Percentiles rank a stretch among this genome's conserved stretches.
Evolutionary conservation across 1,140 invertebrate genomes (phyloP).

Genomic region (Pseudomyrmex concolor): DNA sequence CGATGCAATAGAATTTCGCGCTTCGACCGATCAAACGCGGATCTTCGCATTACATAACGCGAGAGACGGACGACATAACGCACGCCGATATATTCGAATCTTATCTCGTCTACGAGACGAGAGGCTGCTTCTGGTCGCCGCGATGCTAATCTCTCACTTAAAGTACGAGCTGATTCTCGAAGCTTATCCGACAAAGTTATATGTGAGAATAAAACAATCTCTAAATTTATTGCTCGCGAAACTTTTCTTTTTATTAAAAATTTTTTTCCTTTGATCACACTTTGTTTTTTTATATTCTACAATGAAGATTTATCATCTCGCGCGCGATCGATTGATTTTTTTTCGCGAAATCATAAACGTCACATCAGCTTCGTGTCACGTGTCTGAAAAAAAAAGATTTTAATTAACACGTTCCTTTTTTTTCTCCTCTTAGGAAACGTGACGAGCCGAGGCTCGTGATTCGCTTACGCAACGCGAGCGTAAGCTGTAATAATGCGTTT

Average conservation of each 20-base stretch:
- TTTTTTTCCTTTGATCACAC: too few species aligned
- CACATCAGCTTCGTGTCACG: slow-evolving; percentile 50
- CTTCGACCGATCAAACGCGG: neutral
- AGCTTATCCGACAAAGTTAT: too few species aligned
- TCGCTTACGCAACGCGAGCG: slow-evolving; percentile 61
- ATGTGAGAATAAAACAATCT: too few species aligned
- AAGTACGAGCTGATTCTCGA: neutral
- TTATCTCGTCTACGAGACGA: slow-evolving; percentile 5
- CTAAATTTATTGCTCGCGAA: too few species aligned
- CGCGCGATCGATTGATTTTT: neutral
- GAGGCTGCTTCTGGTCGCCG: neutral
- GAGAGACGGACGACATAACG: slow-evolving; percentile 8
- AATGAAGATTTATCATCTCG: too few species aligned
- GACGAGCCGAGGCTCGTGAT: slow-evolving; percentile 34
- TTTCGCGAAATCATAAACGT: slow-evolving; percentile 28
- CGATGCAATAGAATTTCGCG: slow-evolving; percentile 22
- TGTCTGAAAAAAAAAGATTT: slow-evolving; percentile 36
- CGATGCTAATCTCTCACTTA: neutral
- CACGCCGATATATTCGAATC: neutral
- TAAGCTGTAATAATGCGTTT: slow-evolving; percentile 50
- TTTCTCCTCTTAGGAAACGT: slow-evolving; percentile 46
- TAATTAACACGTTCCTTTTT: slow-evolving; percentile 59
- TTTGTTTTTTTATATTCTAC: too few species aligned
- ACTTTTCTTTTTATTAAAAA: too few species aligned
- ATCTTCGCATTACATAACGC: slow-evolving; percentile 23